Conservation (phyloP, 2,113 vertebrate genomes). For the Xenotilapia flavipinnis region DNA sequence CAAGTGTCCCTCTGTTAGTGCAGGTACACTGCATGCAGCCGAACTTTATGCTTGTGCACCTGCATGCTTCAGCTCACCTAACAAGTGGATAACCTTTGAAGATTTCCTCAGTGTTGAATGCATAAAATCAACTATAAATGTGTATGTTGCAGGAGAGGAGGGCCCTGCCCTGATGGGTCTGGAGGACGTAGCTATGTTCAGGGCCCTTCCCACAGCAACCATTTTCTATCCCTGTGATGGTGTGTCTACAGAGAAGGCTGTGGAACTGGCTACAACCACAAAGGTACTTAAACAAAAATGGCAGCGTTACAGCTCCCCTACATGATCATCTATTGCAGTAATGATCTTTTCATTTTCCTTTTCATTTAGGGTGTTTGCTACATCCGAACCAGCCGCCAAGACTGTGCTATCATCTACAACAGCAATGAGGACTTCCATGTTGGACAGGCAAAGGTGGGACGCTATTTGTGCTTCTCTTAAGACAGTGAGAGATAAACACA, state of each 20-base stretch:
- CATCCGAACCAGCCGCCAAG: slow-evolving; percentile 91
- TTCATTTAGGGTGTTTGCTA: slow-evolving; percentile 85
- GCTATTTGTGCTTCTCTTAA: background rate
- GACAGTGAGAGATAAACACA: background rate
- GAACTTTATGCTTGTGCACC: slow-evolving; percentile 9
- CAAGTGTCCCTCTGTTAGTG: slow-evolving; percentile 60
- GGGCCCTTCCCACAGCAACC: slow-evolving; percentile 81
- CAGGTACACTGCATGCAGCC: slow-evolving; percentile 73
- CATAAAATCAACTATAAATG: background rate
- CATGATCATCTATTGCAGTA: background rate
- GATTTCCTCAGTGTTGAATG: background rate
- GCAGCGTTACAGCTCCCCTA: background rate
- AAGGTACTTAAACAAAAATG: slow-evolving; percentile 71
- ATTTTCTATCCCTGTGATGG: slow-evolving; percentile 92
- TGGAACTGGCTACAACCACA: slow-evolving; percentile 87
- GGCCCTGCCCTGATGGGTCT: slow-evolving; percentile 92
- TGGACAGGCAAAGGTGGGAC: slow-evolving; percentile 83
- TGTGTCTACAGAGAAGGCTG: slow-evolving; percentile 89
- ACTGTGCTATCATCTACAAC: slow-evolving; percentile 85
- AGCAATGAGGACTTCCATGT: slow-evolving; percentile 90
- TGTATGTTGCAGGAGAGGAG: slow-evolving; percentile 80
- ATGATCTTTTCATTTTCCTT: background rate
- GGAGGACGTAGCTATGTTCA: slow-evolving; percentile 89
- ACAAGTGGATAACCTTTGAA: background rate
- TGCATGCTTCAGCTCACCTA: slow-evolving; percentile 35